Percentiles rank a stretch among this genome's conserved stretches.
These are phyloP conservation scores for Dendropsophus ebraccatus DNA, from an alignment of 2,113 vertebrate species.

Conservation along the genomic window DNA sequence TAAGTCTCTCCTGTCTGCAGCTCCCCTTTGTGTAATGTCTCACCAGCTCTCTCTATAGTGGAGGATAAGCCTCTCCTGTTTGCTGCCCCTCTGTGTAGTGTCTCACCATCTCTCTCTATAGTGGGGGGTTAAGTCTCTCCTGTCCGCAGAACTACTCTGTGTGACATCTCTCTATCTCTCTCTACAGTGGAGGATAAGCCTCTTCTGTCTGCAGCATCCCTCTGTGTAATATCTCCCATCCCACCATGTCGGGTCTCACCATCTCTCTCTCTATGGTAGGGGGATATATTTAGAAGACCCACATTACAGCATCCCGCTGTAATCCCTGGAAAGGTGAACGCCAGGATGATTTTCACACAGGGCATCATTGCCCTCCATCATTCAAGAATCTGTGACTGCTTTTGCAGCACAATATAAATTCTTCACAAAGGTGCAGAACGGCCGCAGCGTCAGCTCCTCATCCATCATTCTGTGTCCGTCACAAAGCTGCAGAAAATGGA, in stretches of 20 bases:
- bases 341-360: not conserved
- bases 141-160: too few species aligned
- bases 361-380: conserved; percentile 25
- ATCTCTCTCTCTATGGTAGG: not conserved
- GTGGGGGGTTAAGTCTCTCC: too few species aligned
- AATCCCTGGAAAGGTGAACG: not conserved
- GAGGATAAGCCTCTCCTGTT: too few species aligned
- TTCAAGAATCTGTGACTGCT: not conserved
- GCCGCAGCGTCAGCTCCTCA: conserved; percentile 42
- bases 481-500: conserved; percentile 35
- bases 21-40: not conserved
- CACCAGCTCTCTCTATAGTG: too few species aligned
- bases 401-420: conserved; percentile 49
- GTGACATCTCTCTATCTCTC: too few species aligned
- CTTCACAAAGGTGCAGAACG: conserved; percentile 30
- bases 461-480: conserved; percentile 43
- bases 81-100: not conserved
- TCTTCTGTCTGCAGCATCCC: too few species aligned
- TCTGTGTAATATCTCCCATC: too few species aligned
- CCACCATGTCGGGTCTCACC: not conserved
- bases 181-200: too few species aligned
- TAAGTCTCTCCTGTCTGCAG: too few species aligned
- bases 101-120: too few species aligned
- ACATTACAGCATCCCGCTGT: not conserved
- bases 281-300: not conserved